Conservation (phyloP, 2,797 vertebrate genomes). For the Microhierax caerulescens region DNA sequence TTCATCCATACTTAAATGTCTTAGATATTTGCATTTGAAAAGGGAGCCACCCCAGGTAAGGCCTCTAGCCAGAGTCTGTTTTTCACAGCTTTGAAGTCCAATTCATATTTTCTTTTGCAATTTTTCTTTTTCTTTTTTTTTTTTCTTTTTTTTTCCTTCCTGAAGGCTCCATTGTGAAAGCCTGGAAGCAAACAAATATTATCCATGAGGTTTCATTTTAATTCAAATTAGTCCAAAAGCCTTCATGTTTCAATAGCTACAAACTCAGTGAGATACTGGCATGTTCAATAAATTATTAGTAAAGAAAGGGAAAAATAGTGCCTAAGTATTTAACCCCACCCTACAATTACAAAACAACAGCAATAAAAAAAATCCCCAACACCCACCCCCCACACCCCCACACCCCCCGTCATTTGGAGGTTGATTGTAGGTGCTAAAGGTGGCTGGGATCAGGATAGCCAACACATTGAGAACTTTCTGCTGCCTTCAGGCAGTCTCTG, state of each 20-base stretch:
- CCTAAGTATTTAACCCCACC: background rate
- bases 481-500: background rate
- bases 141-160: background rate
- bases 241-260: background rate
- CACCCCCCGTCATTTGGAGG: background rate
- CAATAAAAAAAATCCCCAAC: fast-evolving
- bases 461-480: background rate
- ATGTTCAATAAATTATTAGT: background rate
- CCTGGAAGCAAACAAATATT: background rate
- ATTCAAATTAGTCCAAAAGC: conserved; percentile 29
- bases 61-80: background rate
- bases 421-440: background rate
- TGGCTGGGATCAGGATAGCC: background rate
- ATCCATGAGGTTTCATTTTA: background rate
- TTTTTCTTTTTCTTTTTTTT: background rate
- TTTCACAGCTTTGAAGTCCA: background rate
- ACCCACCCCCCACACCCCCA: too few relatives aligned
- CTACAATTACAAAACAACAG: background rate
- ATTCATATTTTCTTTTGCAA: background rate
- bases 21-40: conserved; percentile 19
- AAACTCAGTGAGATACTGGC: background rate
- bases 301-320: background rate
- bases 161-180: background rate
- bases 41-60: background rate
- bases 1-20: background rate